Base-by-base conservation (phyloP, 2,797 vertebrate species). In the Chelmon rostratus region DNA sequence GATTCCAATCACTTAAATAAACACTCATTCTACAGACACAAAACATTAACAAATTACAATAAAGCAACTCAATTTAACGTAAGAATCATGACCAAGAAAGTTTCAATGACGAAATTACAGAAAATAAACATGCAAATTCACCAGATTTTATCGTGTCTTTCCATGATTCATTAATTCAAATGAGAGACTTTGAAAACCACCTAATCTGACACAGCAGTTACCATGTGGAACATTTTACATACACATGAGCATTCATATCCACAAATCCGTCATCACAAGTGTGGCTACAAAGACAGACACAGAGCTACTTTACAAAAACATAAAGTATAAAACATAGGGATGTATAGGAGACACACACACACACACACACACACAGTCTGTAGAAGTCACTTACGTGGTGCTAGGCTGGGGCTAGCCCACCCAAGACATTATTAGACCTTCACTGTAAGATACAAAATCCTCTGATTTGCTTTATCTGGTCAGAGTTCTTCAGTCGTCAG, bases 81-180 rank as follows among this genome's bases (percentile, higher is more conserved):
- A 15, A 53, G 19, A 18, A 5, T 31, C 6, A 5, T 52, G 19
- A 54, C 28, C 21, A 35, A 21, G 35, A 28, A 46, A 56, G 68
- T 66, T 78, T 72, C 44, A 37, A 0, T 40, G 49, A 31, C 12
- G 13, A 33, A 54, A 23, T 16, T 6, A 25, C 0, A 9, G 44
- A 57, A 37, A 50, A 66, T 56, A 40, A 12, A 52, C 25, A 65
- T 25, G 58, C n/a, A 77, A 63, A 69, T 56, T 3, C 31, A 18
- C 7, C 2, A 37, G 68, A 67, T 73, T 31, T 54, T 54, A 62
- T 54, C 56, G 57, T 3, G 11, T 23, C 5, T 68, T 73, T 68
- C 70, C 70, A 67, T 68, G 69, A 73, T 59, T 72, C 76, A 72
- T 58, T 57, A 31, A 79, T 79, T 79, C 72, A 76, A 70, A 81